Evolutionary conservation across 1,140 invertebrate species (phyloP), one percentile per base, ranked within the genome.

Genomic region (Galleria mellonella): DNA sequence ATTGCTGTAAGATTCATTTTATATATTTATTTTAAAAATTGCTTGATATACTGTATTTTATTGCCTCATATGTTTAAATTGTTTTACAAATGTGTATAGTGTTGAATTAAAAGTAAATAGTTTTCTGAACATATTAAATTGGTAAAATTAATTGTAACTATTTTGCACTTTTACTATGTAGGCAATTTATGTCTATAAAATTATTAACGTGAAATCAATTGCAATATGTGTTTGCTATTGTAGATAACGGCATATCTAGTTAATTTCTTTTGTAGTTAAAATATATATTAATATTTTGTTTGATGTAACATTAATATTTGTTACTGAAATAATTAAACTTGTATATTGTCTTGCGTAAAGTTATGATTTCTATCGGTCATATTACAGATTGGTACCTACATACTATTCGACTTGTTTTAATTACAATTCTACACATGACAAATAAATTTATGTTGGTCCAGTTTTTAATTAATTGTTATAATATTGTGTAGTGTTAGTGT

Each of bases 181-280:
- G 56, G 51, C 51, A 37, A 57, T 67, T 66, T 69, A 71, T 69
- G 60, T 57, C 37, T 53, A 51, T 50, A 15, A 51, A 58, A 50
- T 58, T 53, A 62, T 63, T 61, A 61, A 71, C 42, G 17, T 52
- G 58, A 60, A 55, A 62, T 55, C 57, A 65, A 53, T 9, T 37
- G 60, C 63, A 58, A 61, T 60, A 66, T 60, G 49, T 61, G 2
- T 59, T 69, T 57, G 67, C 68, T 76, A 61, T 51, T 78, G 70
- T 83, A 79, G 72, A 76, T 78, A 76, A 66, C 53, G 32, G 55
- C 59, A 39, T 72, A 61, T 71, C 50, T 71, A 60, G 57, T 59
- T 65, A 43, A 60, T 67, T 65, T 72, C 53, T 66, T 66, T 63
- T 67, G 58, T 67, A 68, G 62, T 63, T 60, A 54, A 57, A 62